A percentile compares a stretch with the other conserved stretches of the same genome.
Evolutionary conservation across 2,888 invertebrate genomes (phyloP).

Genomic region (Subacronicta megacephala): DNA sequence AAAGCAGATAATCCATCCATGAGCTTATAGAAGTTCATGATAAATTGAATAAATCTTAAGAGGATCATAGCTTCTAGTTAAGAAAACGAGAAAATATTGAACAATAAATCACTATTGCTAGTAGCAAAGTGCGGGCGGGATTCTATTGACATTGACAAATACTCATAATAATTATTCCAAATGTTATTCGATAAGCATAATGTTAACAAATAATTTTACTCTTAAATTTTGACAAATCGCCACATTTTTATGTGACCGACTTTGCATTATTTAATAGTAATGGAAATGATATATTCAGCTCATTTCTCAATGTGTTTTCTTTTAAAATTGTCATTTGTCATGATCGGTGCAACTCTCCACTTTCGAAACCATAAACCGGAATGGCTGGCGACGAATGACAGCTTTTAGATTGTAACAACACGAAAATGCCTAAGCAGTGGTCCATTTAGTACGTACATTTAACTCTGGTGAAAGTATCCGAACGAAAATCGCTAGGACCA

Average conservation of each 20-base stretch:
- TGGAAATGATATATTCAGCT: conserved; percentile 40
- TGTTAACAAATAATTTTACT: conserved; percentile 31
- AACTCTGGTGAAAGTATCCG: conserved; percentile 67
- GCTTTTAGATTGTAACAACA: conserved; percentile 55
- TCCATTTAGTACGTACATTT: conserved; percentile 41
- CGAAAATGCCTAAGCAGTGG: conserved; percentile 46
- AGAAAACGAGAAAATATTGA: conserved; percentile 3
- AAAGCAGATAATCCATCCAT: conserved; percentile 17
- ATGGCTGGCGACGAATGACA: conserved; percentile 66
- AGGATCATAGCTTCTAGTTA: conserved; percentile 10
- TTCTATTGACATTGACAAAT: conserved; percentile 32
- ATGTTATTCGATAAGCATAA: conserved; percentile 13
- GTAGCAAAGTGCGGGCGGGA: conserved; percentile 31
- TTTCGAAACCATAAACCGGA: conserved; percentile 80
- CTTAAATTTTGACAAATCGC: conserved; percentile 48
- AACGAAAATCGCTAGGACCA: conserved; percentile 60
- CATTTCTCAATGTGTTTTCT: conserved; percentile 48
- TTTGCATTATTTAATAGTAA: conserved; percentile 48
- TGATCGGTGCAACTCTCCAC: conserved; percentile 63
- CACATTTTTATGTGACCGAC: conserved; percentile 27
- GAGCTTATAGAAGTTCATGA: background rate
- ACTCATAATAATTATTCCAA: conserved; percentile 24
- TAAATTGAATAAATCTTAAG: conserved; percentile 7
- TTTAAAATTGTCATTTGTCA: conserved; percentile 69
- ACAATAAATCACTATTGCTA: conserved; percentile 16